Evolutionary conservation across 2,113 vertebrate genomes (phyloP), one percentile per base, ranked within the genome.

Genomic region (Syrrhaptes paradoxus): DNA sequence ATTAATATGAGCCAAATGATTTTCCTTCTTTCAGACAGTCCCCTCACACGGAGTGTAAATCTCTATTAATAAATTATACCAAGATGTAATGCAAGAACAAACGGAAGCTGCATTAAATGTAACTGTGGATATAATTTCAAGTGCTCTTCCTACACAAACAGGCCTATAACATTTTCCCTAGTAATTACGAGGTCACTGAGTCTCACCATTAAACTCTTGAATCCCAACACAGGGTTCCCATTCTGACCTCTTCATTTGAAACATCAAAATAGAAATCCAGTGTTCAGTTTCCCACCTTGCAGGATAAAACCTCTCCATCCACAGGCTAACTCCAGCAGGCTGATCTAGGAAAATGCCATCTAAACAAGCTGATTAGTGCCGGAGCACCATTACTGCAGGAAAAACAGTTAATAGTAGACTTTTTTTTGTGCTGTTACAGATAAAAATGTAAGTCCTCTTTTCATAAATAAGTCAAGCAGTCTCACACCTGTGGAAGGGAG

Each of bases 1-100:
- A 0, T 34, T 54, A 43, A 54, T 25, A 49, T 6, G 4, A 91
- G 34, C 6, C 29, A 59, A 70, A 45, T 2, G 0, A 41, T 74
- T 93, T 81, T 36, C 12, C 18, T 81, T 51, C 54, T 85, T 84
- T 58, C 43, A 79, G 55, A 87, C 12, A 77, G 29, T 34, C 22
- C 20, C 24, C 65, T 68, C n/a, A 54, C 9, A 19, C 8, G 38
- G 17, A 67, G 17, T 20, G 7, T 76, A 84, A 76, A 81, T 68
- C 54, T 31, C 52, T 54, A 46, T 58, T 41, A 57, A 34, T 73
- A 61, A 84, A 89, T 77, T 84, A 29, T 26, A 73, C 19, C 55
- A 49, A 89, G 49, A 55, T 46, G 15, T 38, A 81, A 65, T 28
- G 52, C 4, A 73, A 32, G 38, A 87, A 51, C 25, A 84, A 87